phyloP scores from a whole-genome alignment of 2,113 vertebrate genomes.

The Sturnira hondurensis region DNA sequence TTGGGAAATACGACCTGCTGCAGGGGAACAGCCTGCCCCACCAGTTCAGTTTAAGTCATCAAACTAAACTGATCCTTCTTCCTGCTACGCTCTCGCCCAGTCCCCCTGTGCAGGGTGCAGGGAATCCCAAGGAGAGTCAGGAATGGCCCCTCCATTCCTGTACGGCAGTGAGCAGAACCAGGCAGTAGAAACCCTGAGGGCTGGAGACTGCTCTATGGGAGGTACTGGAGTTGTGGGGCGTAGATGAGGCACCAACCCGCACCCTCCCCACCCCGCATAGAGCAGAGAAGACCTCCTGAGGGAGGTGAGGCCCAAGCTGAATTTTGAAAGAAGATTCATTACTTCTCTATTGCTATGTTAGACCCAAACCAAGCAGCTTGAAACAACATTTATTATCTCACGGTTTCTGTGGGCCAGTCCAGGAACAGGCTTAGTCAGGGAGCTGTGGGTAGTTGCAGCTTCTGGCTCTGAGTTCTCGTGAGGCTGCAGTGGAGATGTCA shows the following conservation, averaged over 20 bases:
- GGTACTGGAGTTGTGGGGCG: background rate
- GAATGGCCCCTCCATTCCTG: background rate
- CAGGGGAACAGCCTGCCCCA: background rate
- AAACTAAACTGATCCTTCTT: background rate
- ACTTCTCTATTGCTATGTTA: background rate
- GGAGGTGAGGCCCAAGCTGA: background rate
- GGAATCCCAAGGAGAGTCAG: background rate
- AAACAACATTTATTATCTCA: background rate
- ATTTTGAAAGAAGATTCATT: slow-evolving; percentile 14
- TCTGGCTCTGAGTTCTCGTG: background rate
- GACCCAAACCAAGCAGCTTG: background rate
- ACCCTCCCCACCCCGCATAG: background rate
- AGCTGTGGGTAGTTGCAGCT: background rate
- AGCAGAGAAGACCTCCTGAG: background rate
- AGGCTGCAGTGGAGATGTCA: background rate
- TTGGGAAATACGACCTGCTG: background rate
- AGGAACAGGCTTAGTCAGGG: background rate
- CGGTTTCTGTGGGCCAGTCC: background rate
- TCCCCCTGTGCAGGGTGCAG: background rate
- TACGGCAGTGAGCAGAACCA: background rate
- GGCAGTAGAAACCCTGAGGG: background rate
- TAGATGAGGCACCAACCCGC: background rate
- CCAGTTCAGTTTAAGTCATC: background rate
- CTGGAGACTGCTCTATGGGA: background rate
- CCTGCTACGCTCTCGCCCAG: background rate